Conservation (phyloP, 2,888 invertebrate genomes). For the Diaphora mendica region DNA sequence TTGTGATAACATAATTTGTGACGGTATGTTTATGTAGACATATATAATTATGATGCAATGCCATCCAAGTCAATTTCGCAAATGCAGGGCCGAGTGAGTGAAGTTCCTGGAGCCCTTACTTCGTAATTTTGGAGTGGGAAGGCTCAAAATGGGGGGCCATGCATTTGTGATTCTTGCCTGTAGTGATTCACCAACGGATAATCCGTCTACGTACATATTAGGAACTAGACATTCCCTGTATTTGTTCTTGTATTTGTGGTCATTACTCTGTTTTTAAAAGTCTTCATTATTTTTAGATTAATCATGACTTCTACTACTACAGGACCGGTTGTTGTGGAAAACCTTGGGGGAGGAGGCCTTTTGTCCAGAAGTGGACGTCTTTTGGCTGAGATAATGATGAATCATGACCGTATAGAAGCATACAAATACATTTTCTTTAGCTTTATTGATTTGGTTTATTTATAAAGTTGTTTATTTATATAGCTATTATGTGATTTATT, state of each 20-base stretch:
- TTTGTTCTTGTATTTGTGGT: background rate
- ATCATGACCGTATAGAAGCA: background rate
- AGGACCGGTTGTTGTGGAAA: no score
- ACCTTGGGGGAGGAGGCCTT: no score
- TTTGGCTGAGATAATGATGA: no score
- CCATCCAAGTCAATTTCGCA: no score
- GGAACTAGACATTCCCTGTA: background rate
- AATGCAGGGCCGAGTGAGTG: no score
- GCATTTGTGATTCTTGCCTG: no score
- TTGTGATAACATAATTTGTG: slow-evolving; percentile 8
- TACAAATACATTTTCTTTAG: background rate
- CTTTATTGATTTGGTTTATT: background rate
- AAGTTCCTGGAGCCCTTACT: no score
- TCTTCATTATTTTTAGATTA: background rate
- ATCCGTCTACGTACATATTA: background rate
- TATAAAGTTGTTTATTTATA: background rate
- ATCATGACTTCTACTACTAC: no score
- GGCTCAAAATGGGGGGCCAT: no score
- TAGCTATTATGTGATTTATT: background rate
- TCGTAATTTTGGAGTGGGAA: no score
- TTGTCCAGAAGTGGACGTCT: no score
- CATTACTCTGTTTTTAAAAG: background rate
- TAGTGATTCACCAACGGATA: no score
- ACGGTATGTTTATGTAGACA: slow-evolving; percentile 2
- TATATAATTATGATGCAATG: background rate